Evolutionary conservation across 2,797 vertebrate genomes (phyloP).

Genomic region (Enteromius trimaculatus): DNA sequence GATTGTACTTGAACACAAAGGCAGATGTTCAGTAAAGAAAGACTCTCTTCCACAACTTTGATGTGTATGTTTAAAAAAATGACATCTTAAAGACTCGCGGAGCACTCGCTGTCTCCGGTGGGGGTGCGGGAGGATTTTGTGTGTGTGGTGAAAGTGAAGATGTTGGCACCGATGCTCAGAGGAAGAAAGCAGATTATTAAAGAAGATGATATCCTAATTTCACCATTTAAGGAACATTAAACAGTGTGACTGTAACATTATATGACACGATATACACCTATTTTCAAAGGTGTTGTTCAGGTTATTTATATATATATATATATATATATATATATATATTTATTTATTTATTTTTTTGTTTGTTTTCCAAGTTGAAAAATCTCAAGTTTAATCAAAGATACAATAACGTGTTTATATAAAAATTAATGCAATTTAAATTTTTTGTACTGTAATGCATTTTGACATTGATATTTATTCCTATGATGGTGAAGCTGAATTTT

Average conservation of each 20-base stretch:
- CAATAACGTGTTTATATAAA: no score
- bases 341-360: no score
- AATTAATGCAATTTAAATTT: not conserved
- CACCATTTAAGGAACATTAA: not conserved
- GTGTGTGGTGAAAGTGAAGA: constrained; percentile 39
- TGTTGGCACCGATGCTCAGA: constrained; percentile 45
- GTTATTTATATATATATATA: not conserved
- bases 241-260: not conserved
- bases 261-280: not conserved
- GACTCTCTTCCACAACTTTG: constrained; percentile 71
- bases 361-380: not conserved
- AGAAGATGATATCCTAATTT: constrained; percentile 12
- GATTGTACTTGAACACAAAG: constrained; percentile 74
- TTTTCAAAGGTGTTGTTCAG: not conserved
- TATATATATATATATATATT: not conserved
- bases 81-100: constrained; percentile 74
- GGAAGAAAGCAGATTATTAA: constrained; percentile 37
- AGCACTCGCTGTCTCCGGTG: constrained; percentile 66
- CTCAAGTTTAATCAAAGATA: no score
- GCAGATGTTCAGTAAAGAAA: constrained; percentile 71
- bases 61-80: constrained; percentile 81
- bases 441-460: not conserved
- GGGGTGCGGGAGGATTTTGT: constrained; percentile 3
- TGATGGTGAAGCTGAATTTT: not conserved
- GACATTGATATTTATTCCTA: not conserved